These are phyloP conservation scores for Camponotus vicinus DNA, from an alignment of 1,140 invertebrate species.

Conservation along the genomic window DNA sequence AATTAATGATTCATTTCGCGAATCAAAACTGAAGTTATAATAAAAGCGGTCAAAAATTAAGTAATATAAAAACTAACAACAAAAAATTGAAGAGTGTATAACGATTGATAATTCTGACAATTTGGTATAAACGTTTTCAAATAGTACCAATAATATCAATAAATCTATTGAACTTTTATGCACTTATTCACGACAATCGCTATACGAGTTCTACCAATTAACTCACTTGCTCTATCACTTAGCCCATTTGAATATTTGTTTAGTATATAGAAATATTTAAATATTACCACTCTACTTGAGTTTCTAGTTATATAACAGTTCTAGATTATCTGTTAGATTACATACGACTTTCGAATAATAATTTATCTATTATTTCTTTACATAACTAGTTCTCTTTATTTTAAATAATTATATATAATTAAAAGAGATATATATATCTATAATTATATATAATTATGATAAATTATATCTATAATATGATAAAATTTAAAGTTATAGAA, in stretches of 20 bases:
- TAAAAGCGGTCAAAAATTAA: too few species aligned
- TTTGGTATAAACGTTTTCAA: background rate
- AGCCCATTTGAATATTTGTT: background rate
- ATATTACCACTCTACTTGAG: too few species aligned
- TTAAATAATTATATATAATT: too few species aligned
- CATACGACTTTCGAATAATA: background rate
- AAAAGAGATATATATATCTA: too few species aligned
- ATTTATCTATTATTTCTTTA: background rate
- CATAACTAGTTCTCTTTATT: background rate
- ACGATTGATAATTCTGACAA: background rate
- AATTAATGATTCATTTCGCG: background rate
- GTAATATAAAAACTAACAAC: background rate
- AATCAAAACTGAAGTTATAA: background rate
- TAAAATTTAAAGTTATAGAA: background rate
- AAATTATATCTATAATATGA: too few species aligned
- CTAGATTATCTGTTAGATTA: too few species aligned
- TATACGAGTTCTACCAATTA: constrained; percentile 18
- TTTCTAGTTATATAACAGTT: too few species aligned
- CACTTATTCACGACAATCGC: background rate
- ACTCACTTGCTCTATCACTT: constrained; percentile 18
- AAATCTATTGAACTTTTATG: background rate
- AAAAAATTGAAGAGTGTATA: background rate
- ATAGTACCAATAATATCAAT: constrained; percentile 25
- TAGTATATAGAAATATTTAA: too few species aligned
- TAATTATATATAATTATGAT: too few species aligned